Evolutionary conservation across 2,888 invertebrate species (phyloP).

Genomic region (Parascotia fuliginaria): DNA sequence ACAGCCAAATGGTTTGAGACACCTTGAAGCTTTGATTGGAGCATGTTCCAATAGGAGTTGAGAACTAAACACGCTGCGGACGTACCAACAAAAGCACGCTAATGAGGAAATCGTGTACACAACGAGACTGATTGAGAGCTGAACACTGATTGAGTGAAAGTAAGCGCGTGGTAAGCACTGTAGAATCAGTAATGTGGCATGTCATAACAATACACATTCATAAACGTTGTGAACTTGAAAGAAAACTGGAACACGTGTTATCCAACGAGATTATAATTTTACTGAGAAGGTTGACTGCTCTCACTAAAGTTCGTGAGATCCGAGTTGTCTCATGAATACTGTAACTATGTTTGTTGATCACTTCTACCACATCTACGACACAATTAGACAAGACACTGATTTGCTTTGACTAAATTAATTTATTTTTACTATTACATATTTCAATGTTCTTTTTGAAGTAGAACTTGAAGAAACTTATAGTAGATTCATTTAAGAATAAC

Average conservation of each 20-base stretch:
- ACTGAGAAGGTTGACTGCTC: constrained; percentile 33
- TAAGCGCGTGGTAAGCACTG: constrained; percentile 52
- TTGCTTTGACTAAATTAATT: too few species aligned
- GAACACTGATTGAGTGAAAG: constrained; percentile 75
- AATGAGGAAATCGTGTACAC: constrained; percentile 80
- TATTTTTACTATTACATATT: too few species aligned
- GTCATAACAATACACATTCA: constrained; percentile 34
- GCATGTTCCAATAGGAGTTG: constrained; percentile 48
- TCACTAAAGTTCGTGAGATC: constrained; percentile 12
- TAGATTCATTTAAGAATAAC: too few species aligned
- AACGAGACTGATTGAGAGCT: constrained; percentile 56
- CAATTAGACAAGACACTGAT: not conserved
- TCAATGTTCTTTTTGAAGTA: not conserved
- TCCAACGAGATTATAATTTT: constrained; percentile 38
- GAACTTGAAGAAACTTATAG: not conserved
- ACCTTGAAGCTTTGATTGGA: constrained; percentile 70
- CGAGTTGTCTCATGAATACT: constrained; percentile 19
- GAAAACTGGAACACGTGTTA: constrained; percentile 45
- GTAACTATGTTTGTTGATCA: constrained; percentile 11
- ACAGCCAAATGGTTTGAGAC: constrained; percentile 44
- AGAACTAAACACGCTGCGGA: constrained; percentile 50
- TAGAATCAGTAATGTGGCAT: constrained; percentile 39
- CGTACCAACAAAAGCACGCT: constrained; percentile 73
- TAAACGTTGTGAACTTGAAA: constrained; percentile 51
- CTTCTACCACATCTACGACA: constrained; percentile 2